Evolutionary conservation across 2,888 invertebrate species (phyloP).

Genomic region (Odontocerum albicorne): DNA sequence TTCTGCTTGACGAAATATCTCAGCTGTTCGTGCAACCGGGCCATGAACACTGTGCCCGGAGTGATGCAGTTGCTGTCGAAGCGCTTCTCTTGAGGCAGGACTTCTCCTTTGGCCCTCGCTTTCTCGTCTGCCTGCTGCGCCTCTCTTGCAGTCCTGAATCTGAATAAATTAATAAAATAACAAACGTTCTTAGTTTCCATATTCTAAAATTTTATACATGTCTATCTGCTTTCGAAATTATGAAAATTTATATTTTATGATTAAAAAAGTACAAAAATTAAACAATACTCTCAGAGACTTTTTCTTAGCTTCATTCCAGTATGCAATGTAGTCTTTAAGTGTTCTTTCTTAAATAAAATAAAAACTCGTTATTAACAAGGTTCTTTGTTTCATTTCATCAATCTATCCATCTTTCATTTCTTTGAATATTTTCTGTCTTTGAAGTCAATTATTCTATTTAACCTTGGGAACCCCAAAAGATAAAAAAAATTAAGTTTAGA

Average conservation of each 20-base stretch:
- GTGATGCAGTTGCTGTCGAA: conserved; percentile 99
- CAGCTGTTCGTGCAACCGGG: conserved; percentile 79
- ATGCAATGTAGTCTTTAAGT: too few relatives aligned
- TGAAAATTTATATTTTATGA: too few relatives aligned
- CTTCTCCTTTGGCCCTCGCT: conserved; percentile 77
- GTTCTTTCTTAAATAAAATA: too few relatives aligned
- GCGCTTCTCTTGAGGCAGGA: conserved; percentile 73
- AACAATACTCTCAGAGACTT: neutral
- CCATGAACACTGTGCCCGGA: conserved; percentile 95
- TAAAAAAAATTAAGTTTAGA: too few relatives aligned
- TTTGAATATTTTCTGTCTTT: too few relatives aligned
- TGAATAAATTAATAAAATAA: conserved; percentile 39
- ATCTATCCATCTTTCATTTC: too few relatives aligned
- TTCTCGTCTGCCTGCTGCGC: conserved; percentile 75
- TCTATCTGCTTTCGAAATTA: neutral
- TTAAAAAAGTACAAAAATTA: conserved; percentile 2
- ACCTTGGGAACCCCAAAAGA: too few relatives aligned
- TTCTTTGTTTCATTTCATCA: too few relatives aligned
- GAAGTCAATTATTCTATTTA: too few relatives aligned
- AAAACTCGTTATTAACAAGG: too few relatives aligned
- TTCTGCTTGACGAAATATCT: conserved; percentile 86
- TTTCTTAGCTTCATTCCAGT: too few relatives aligned
- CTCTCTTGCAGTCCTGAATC: conserved; percentile 88
- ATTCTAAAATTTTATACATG: neutral
- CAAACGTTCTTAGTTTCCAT: neutral